phyloP scores from a whole-genome alignment of 2,113 vertebrate genomes.

The Mormyrus lacerda region DNA sequence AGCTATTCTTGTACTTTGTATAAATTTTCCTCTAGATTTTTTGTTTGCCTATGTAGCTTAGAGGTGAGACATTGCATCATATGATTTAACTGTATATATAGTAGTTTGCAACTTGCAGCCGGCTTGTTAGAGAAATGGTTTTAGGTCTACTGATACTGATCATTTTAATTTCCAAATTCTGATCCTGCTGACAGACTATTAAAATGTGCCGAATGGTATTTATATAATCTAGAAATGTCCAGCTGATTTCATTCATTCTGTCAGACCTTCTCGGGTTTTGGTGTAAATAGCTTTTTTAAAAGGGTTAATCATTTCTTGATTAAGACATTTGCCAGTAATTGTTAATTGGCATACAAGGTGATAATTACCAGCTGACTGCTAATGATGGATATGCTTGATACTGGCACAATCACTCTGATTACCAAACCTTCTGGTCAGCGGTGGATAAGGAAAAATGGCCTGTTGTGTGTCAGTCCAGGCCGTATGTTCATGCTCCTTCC shows the following conservation, averaged over 20 bases:
- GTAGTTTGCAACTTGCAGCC: not conserved
- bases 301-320: not conserved
- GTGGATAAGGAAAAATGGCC: not conserved
- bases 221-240: not conserved
- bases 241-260: not conserved
- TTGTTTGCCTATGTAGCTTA: not conserved
- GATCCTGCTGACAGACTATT: not conserved
- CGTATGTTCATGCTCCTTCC: not conserved
- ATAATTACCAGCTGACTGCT: not conserved
- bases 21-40: not conserved
- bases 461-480: not conserved
- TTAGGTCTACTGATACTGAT: not conserved
- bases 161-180: not conserved
- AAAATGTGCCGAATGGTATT: not conserved
- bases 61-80: not conserved
- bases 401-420: not conserved
- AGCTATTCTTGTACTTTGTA: not conserved
- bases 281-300: not conserved
- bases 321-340: not conserved
- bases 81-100: not conserved
- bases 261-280: not conserved
- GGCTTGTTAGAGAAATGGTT: not conserved
- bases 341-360: not conserved
- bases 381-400: not conserved
- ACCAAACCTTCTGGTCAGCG: not conserved